Evolutionary conservation across 2,888 invertebrate genomes (phyloP), one percentile per base, ranked within the genome.

Genomic region (Tanytarsus gracilentus): DNA sequence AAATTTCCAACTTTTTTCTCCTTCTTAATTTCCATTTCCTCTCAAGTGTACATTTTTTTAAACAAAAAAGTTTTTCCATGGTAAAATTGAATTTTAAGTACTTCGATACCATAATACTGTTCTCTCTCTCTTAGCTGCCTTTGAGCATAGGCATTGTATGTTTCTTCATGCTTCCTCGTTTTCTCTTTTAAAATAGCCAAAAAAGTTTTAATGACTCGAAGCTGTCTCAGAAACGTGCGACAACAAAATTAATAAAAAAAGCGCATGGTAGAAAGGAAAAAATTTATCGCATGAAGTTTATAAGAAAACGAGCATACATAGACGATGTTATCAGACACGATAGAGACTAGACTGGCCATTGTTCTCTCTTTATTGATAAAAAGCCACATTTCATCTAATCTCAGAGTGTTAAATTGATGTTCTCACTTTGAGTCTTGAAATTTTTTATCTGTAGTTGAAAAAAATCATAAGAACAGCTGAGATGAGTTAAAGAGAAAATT

Each of bases 171-270:
- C 4, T 30, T 30, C n/a, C n/a, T 5, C 14, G 14, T 14, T 36
- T 5, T 14, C 16, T 36, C 36, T 14, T 14, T 36, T 36, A 44
- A 40, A 40, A 40, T 14, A 40, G 40, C 40, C 18, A 44, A 44
- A n/a, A n/a, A 44, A 44, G 44, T 44, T 44, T 44, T 44, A 44
- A 44, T 44, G 44, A 44, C 44, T 44, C 44, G 23, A 44, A 18
- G 44, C 44, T 44, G 44, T 44, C 44, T 44, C 44, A 44, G 44
- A 44, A 44, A 44, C 44, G 44, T 44, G 44, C 23, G 44, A 23
- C 44, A 44, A 18, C 23, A 44, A 44, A 44, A 44, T 44, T 44
- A 44, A 44, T 44, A 44, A 23, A 18, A 44, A 44, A 18, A 44
- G 21, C 11, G 23, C 23, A 18, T 44, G 21, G 44, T 23, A 44